Evolutionary conservation across 2,888 invertebrate genomes (phyloP).

Genomic region (Acanthoscelides obtectus): DNA sequence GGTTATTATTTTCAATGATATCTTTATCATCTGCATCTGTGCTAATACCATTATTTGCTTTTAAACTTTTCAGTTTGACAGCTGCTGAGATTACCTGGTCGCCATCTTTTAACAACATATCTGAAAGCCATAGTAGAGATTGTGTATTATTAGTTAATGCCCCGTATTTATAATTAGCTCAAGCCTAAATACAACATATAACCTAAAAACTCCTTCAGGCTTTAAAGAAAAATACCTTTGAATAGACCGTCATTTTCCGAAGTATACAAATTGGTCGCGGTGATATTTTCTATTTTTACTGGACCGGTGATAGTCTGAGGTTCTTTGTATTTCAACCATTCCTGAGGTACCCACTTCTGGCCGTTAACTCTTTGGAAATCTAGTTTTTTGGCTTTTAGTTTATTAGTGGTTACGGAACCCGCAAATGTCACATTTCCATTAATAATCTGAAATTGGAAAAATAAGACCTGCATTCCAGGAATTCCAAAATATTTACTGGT

Average conservation of each 20-base stretch:
- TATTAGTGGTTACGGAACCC: slow-evolving; percentile 21
- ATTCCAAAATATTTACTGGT: no score
- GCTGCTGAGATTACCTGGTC: slow-evolving; percentile 23
- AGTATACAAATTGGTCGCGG: slow-evolving; percentile 22
- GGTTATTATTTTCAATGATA: slow-evolving; percentile 31
- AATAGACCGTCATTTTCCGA: slow-evolving; percentile 22
- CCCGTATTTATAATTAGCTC: no score
- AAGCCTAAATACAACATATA: no score
- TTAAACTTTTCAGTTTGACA: slow-evolving; percentile 26
- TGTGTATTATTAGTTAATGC: no score
- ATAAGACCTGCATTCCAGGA: no score
- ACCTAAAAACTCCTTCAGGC: no score
- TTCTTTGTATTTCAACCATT: slow-evolving; percentile 34
- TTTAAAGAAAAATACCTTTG: slow-evolving; percentile 23
- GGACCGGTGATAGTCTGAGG: slow-evolving; percentile 34
- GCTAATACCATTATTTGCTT: slow-evolving; percentile 22
- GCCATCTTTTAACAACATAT: slow-evolving; percentile 25
- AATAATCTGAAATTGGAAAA: slow-evolving; percentile 23
- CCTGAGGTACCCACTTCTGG: slow-evolving; percentile 30
- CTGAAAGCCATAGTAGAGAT: no score
- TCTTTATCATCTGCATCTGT: slow-evolving; percentile 32
- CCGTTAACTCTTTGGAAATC: slow-evolving; percentile 29
- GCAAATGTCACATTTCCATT: slow-evolving; percentile 26
- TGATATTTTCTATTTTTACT: slow-evolving; percentile 23
- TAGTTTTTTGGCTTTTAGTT: slow-evolving; percentile 25